Evolutionary conservation across 2,797 vertebrate genomes (phyloP).

Genomic region (Xenentodon cancila): DNA sequence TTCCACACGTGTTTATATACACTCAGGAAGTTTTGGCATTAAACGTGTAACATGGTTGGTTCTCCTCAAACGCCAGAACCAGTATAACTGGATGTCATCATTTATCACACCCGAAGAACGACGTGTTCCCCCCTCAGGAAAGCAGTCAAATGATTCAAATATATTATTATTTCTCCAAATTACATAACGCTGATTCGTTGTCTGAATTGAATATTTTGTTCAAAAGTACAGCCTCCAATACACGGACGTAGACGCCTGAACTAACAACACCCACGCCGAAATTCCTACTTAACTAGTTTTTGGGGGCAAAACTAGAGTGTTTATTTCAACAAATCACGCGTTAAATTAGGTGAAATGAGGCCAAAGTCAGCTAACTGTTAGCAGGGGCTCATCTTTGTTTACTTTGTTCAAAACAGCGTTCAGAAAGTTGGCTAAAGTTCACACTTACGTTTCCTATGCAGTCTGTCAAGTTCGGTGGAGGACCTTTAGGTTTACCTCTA

Average conservation of each 20-base stretch:
- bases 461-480: conserved; percentile 93
- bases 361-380: conserved; percentile 31
- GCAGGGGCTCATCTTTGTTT: conserved; percentile 66
- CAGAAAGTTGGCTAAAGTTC: conserved; percentile 29
- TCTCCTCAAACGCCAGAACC: conserved; percentile 27
- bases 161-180: conserved; percentile 1
- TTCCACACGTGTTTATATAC: not conserved
- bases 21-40: too few relatives aligned
- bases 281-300: not conserved
- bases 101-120: not conserved
- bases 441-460: conserved; percentile 92
- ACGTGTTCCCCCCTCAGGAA: not conserved
- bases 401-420: conserved; percentile 24
- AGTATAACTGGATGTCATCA: conserved; percentile 51
- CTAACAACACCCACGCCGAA: not conserved
- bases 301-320: too few relatives aligned
- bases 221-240: not conserved
- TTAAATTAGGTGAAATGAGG: not conserved
- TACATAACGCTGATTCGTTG: conserved; percentile 31
- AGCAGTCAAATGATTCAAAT: not conserved
- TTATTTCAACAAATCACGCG: not conserved
- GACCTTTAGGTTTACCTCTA: conserved; percentile 88
- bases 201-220: conserved; percentile 10
- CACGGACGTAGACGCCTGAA: not conserved
- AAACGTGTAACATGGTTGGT: not conserved